These are phyloP conservation scores for Notothenia rossii DNA, from an alignment of 2,113 vertebrate genomes.

Conservation along the genomic window DNA sequence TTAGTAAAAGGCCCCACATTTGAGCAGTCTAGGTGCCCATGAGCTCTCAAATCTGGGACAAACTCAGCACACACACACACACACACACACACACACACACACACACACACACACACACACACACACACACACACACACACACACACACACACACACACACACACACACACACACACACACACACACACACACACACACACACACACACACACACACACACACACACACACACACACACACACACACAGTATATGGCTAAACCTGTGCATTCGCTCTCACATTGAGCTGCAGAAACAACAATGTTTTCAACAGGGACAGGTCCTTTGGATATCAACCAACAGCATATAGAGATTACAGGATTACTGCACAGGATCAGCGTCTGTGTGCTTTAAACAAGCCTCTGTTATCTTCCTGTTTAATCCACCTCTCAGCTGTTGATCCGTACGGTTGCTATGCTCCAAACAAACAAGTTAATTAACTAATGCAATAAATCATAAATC, in stretches of 20 bases:
- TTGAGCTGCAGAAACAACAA: background rate
- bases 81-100: too few relatives aligned
- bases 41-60: too few relatives aligned
- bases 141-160: slow-evolving; percentile 1
- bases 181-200: background rate
- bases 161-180: background rate
- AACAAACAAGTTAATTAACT: background rate
- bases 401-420: background rate
- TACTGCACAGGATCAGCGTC: background rate
- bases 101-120: too few relatives aligned
- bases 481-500: background rate
- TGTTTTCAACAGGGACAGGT: too few relatives aligned
- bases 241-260: background rate
- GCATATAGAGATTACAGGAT: background rate
- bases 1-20: too few relatives aligned
- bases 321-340: background rate
- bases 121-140: background rate
- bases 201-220: slow-evolving; percentile 7
- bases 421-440: background rate
- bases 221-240: slow-evolving; percentile 4
- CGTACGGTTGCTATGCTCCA: background rate
- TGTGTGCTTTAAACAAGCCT: background rate
- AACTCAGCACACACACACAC: too few relatives aligned
- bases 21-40: too few relatives aligned
- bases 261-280: background rate